These are phyloP conservation scores for Coreius guichenoti DNA, from an alignment of 2,797 vertebrate genomes.

Conservation along the genomic window DNA sequence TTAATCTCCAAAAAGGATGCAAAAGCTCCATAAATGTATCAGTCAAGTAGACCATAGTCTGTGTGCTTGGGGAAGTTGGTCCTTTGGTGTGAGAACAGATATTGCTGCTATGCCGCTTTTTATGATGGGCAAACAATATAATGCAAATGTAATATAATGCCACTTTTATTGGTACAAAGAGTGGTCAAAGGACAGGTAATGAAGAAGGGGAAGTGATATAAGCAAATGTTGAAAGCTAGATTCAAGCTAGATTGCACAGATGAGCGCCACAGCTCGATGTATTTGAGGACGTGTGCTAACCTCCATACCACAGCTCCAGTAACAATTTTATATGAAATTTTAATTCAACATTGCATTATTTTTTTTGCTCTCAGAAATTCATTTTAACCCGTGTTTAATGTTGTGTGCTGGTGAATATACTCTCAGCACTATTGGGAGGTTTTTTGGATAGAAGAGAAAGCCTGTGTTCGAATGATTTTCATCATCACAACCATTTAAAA, in stretches of 20 bases:
- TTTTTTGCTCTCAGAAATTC: background rate
- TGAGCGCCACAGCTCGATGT: background rate
- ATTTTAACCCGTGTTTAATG: background rate
- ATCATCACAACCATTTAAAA: background rate
- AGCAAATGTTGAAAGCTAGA: background rate
- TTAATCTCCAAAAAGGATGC: background rate
- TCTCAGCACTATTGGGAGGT: background rate
- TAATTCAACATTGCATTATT: background rate
- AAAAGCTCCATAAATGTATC: background rate
- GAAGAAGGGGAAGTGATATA: background rate
- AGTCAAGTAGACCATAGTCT: background rate
- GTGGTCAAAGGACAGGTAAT: background rate
- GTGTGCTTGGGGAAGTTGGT: background rate
- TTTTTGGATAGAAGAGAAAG: background rate
- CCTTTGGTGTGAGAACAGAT: background rate
- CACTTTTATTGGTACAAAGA: background rate
- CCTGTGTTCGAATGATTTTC: background rate
- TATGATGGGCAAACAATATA: background rate
- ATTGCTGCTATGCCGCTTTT: background rate
- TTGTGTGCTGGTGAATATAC: background rate
- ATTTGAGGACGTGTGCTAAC: background rate
- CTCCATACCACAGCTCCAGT: background rate
- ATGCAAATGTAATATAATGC: background rate
- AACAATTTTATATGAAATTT: background rate
- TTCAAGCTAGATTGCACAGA: background rate